phyloP scores from a whole-genome alignment of 2,113 vertebrate genomes.

The Petaurus breviceps region DNA sequence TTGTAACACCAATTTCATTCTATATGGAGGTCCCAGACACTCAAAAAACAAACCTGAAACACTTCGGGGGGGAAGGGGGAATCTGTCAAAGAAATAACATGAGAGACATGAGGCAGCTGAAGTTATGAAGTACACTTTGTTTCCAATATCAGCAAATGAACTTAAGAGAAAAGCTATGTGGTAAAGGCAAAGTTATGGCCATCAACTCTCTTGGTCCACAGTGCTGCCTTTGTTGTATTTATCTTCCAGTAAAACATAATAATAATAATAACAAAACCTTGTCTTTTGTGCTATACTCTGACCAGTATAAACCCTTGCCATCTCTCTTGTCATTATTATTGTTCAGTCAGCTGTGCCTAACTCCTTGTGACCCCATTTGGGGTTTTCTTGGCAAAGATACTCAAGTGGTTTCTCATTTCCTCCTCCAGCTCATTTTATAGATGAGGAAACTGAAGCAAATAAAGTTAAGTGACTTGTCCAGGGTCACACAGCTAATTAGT shows the following conservation, averaged over 20 bases:
- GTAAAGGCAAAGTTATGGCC: background rate
- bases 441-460: background rate
- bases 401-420: background rate
- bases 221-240: background rate
- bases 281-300: background rate
- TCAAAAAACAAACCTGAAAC: background rate
- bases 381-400: background rate
- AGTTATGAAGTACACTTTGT: background rate
- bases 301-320: background rate
- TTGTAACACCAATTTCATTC: background rate
- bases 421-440: background rate
- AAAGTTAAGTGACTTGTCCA: background rate
- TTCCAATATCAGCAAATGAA: background rate
- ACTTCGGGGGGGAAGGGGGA: background rate
- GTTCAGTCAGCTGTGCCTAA: background rate
- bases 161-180: background rate
- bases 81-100: background rate
- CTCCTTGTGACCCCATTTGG: background rate
- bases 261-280: background rate
- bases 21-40: background rate
- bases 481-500: background rate
- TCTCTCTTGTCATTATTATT: background rate
- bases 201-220: background rate
- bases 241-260: background rate
- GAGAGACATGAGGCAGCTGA: background rate